Percentiles rank a stretch among this genome's conserved stretches.
phyloP scores from a whole-genome alignment of 2,113 vertebrate genomes.

The Crotalus horridus region DNA sequence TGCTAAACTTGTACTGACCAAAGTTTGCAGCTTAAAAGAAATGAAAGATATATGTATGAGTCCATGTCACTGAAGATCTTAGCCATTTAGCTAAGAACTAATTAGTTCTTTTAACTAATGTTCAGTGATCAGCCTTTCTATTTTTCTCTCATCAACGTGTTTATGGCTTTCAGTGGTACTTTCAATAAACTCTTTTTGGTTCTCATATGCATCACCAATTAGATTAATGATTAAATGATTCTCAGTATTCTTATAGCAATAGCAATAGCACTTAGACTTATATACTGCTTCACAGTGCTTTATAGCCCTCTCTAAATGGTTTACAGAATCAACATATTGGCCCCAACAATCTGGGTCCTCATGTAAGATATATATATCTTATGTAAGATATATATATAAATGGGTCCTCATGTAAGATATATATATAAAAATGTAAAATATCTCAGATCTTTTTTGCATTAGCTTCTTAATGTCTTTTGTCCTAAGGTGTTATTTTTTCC shows the following conservation, averaged over 20 bases:
- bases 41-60: no score
- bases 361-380: constrained; percentile 5
- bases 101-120: constrained; percentile 23
- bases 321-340: no score
- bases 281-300: no score
- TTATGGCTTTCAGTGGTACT: not conserved
- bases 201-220: constrained; percentile 7
- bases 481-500: not conserved
- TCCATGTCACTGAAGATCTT: not conserved
- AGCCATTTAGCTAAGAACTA: constrained; percentile 28
- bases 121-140: constrained; percentile 22
- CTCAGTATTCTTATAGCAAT: not conserved
- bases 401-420: constrained; percentile 4
- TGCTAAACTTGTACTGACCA: no score
- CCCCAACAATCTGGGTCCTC: no score
- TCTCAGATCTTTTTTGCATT: constrained; percentile 25
- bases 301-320: no score
- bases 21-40: no score
- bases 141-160: constrained; percentile 15
- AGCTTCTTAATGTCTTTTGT: constrained; percentile 49
- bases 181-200: not conserved
- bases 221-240: constrained; percentile 8
- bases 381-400: no score
- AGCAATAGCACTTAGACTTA: no score
- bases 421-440: not conserved